Base-by-base conservation (phyloP, 1,140 invertebrate species). In the Nephila pilipes region DNA sequence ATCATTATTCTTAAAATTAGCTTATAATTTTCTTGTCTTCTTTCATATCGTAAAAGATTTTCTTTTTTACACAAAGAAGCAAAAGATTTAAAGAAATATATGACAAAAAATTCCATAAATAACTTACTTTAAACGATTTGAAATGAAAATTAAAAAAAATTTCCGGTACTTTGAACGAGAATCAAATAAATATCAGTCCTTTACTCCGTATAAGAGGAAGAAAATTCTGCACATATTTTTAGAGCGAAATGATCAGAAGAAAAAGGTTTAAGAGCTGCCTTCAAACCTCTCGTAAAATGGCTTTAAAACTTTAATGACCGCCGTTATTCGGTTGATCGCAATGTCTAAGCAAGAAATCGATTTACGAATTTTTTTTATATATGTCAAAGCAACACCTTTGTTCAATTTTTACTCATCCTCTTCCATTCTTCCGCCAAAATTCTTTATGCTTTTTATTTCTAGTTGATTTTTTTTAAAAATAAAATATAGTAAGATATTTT, bases 301-400 rank as follows among this genome's bases (percentile, higher is more conserved):
- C 87, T 88, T 88, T 88, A 88, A 88, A 88, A 88, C 63, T 88
- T 88, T 88, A 69, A 88, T 88, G 87, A 55, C 87, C 18, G 63
- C 54, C 60, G 63, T 88, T 88, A 88, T 63, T 83, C 18, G n/a
- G 54, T 22, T 83, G 81, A 83, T 20, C 46, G 36, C 25, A 83
- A 55, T 83, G 54, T 83, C n/a, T 55, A 55, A 46, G 38, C 54
- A 55, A 25, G 46, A 55, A 83, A 83, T 83, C 54, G 81, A 46
- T 57, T 83, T 20, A 29, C n/a, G 54, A 83, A 32, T 55, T 57
- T 57, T 25, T 12, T 20, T 55, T 32, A n/a, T 55, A n/a, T 46
- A 10, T 10, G 12, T 46, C 12, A 22, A 83, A 55, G 81, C 46
- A 83, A 83, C 81, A 83, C 81, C 81, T 83, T 29, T n/a, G 20